Evolutionary conservation across 2,888 invertebrate genomes (phyloP), one percentile per base, ranked within the genome.

Genomic region (Caenorhabditis becei): DNA sequence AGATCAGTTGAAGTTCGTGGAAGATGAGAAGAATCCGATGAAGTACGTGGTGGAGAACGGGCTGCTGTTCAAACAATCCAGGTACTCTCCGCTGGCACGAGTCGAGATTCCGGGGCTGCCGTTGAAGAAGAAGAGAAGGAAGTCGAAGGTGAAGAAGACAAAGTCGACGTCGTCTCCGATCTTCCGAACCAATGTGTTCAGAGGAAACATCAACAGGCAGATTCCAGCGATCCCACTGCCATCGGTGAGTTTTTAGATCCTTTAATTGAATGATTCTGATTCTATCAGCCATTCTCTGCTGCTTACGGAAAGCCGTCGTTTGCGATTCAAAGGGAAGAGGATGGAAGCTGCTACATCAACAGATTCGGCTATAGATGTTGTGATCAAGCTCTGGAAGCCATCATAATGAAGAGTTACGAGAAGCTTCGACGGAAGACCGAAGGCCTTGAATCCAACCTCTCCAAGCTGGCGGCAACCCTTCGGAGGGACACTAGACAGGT

Each of bases 391-490:
- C 61, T 87, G 41, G 87, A 87, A 28, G 37, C 65, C 5, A 11
- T 84, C 10, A 82, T 87, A 41, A 37, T 83, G n/a, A 83, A 83
- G 54, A 83, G 83, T 44, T 86, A 81, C 59, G 65, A 74, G 14
- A 82, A 86, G 51, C n/a, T 82, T 26, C 67, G 56, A 16, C 14
- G 80, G 23, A 65, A 32, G 37, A 61, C 77, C 7, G 54, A 63
- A 10, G 56, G 44, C 16, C 44, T 72, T 10, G 79, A 78, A 10
- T 41, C 37, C 4, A 66, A 75, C 23, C 35, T 86, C 10, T 75
- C 72, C 8, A 77, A 67, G 58, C 44, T 86, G 1, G 78, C 84
- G 0, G 53, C 71, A 1, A 63, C 63, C 7, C 54, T 86, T 11
- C 80, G 81, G 32, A 56, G 65, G 47, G 86, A 86, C 26, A 67